A percentile compares a stretch with the other conserved stretches of the same genome.
These are phyloP conservation scores for Oscheius sp. DNA, from an alignment of 2,888 invertebrate genomes.

Conservation along the genomic window DNA sequence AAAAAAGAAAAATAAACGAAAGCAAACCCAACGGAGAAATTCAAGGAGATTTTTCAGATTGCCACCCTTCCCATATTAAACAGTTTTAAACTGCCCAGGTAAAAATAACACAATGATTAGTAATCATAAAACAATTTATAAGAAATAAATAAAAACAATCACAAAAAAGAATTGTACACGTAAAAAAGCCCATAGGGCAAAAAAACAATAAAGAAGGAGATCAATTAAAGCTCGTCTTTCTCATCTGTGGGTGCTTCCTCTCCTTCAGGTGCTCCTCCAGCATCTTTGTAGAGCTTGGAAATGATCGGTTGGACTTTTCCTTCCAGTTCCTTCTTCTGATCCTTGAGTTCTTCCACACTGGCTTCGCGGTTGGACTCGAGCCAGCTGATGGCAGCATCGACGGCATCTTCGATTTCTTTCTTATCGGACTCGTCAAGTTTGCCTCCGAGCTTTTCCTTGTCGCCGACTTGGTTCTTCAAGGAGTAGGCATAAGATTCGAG, in stretches of 20 bases:
- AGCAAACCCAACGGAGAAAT: too few relatives aligned
- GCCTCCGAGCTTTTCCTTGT: slow-evolving; percentile 95
- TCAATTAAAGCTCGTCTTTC: slow-evolving; percentile 70
- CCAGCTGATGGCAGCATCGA: slow-evolving; percentile 97
- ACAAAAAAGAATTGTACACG: slow-evolving; percentile 11
- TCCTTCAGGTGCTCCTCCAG: slow-evolving; percentile 44
- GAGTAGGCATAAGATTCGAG: slow-evolving; percentile 97
- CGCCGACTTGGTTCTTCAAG: slow-evolving; percentile 88
- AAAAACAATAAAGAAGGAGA: slow-evolving; percentile 5
- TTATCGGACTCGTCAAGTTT: slow-evolving; percentile 88
- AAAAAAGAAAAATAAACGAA: neutral
- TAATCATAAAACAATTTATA: neutral
- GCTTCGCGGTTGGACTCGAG: slow-evolving; percentile 86
- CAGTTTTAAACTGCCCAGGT: neutral
- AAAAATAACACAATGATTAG: neutral
- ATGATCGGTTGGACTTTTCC: slow-evolving; percentile 96
- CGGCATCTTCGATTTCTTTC: slow-evolving; percentile 90
- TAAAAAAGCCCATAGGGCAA: neutral
- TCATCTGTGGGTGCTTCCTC: slow-evolving; percentile 59
- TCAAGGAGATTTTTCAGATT: neutral
- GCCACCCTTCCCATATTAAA: neutral
- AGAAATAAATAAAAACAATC: slow-evolving; percentile 13
- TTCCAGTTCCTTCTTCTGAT: slow-evolving; percentile 84
- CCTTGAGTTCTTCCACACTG: slow-evolving; percentile 78
- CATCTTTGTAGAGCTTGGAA: slow-evolving; percentile 86